Percentiles rank a stretch among this genome's conserved stretches.
phyloP scores from a whole-genome alignment of 2,113 vertebrate genomes.

The Lucifuga dentata region DNA sequence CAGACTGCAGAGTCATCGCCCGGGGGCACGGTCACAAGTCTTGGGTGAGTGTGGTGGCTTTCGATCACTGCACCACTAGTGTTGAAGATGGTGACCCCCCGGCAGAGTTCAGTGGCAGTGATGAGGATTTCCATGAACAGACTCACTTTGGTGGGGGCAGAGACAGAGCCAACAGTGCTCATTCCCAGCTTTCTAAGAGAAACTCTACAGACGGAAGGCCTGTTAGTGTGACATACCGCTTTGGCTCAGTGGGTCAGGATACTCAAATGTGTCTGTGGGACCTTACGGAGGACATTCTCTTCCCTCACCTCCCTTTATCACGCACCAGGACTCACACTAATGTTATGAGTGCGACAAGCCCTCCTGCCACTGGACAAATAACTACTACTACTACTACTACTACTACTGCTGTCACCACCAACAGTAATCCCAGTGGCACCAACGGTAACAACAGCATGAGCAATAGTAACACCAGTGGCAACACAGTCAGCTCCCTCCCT shows the following conservation, averaged over 20 bases:
- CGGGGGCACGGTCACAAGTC: conserved; percentile 97
- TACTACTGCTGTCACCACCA: conserved; percentile 16
- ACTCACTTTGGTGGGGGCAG: conserved; percentile 90
- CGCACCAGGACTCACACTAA: conserved; percentile 98
- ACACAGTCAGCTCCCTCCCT: conserved; percentile 87
- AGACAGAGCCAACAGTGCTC: conserved; percentile 94
- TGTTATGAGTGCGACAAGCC: conserved; percentile 95
- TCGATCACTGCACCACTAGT: conserved; percentile 97
- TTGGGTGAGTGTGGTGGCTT: conserved; percentile 98
- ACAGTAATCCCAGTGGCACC: conserved; percentile 63
- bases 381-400: neutral
- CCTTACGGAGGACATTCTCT: conserved; percentile 98
- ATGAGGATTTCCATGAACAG: conserved; percentile 97
- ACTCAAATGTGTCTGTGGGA: conserved; percentile 98
- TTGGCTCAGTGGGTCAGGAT: conserved; percentile 98
- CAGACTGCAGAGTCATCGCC: conserved; percentile 94
- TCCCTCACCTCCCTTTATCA: conserved; percentile 96
- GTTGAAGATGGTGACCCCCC: conserved; percentile 94
- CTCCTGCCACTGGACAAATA: conserved; percentile 78
- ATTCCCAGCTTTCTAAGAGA: conserved; percentile 95
- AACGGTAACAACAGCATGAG: conserved; percentile 82
- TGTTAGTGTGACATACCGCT: conserved; percentile 95
- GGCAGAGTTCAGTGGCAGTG: conserved; percentile 94
- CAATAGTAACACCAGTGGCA: conserved; percentile 76
- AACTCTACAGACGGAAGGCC: conserved; percentile 97